phyloP scores from a whole-genome alignment of 2,888 invertebrate species.

The Cylindroiulus punctatus region DNA sequence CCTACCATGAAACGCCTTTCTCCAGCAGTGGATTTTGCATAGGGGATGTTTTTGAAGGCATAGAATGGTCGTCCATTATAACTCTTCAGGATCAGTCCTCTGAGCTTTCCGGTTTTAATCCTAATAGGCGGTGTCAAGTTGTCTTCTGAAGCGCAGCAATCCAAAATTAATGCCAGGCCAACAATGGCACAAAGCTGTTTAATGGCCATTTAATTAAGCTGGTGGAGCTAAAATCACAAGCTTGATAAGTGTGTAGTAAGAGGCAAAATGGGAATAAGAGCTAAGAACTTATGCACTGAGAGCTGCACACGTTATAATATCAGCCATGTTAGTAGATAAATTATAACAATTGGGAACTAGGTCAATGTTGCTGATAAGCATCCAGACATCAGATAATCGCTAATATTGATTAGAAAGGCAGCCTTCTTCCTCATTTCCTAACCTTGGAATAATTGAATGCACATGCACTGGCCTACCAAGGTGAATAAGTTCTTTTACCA shows the following conservation, averaged over 20 bases:
- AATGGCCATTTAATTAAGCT: background rate
- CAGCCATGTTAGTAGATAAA: background rate
- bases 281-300: too few relatives aligned
- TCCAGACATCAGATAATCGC: background rate
- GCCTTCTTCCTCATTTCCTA: too few relatives aligned
- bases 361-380: background rate
- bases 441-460: too few relatives aligned
- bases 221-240: background rate
- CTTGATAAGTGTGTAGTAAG: background rate
- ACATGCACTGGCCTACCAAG: too few relatives aligned
- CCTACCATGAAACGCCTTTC: conserved; percentile 39
- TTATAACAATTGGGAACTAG: background rate
- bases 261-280: background rate
- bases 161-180: background rate
- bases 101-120: background rate
- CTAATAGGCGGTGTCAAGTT: background rate
- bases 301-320: background rate
- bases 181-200: background rate
- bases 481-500: too few relatives aligned
- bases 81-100: background rate
- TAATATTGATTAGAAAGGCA: too few relatives aligned
- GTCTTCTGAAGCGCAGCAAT: background rate
- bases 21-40: conserved; percentile 36
- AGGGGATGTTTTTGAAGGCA: conserved; percentile 29
- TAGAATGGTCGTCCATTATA: background rate